These are phyloP conservation scores for Alfaro cultratus DNA, from an alignment of 2,797 vertebrate genomes.

Conservation along the genomic window DNA sequence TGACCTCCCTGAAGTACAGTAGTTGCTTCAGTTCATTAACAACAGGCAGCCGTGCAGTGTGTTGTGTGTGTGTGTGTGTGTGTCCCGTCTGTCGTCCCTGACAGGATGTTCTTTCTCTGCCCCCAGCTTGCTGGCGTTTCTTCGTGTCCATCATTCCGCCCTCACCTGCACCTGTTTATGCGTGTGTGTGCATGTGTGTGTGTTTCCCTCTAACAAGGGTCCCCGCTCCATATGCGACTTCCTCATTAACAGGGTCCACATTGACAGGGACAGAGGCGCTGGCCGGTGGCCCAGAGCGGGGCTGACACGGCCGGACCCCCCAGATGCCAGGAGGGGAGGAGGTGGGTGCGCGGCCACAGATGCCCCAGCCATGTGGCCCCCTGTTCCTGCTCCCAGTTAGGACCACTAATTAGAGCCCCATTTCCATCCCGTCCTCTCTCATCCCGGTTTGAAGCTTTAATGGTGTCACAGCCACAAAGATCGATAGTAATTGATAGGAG, in stretches of 20 bases:
- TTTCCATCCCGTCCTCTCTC: slow-evolving; percentile 39
- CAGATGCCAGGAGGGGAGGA: slow-evolving; percentile 61
- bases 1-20: slow-evolving; percentile 56
- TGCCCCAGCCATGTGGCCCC: slow-evolving; percentile 79
- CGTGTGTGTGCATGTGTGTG: slow-evolving; percentile 28
- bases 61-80: slow-evolving; percentile 28
- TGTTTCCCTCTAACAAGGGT: slow-evolving; percentile 77
- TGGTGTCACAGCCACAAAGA: slow-evolving; percentile 44
- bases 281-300: slow-evolving; percentile 73
- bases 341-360: slow-evolving; percentile 61
- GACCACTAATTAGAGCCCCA: slow-evolving; percentile 77
- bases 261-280: slow-evolving; percentile 78
- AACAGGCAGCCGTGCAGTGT: slow-evolving; percentile 35
- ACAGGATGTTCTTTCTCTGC: slow-evolving; percentile 75
- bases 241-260: slow-evolving; percentile 81
- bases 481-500: slow-evolving; percentile 52
- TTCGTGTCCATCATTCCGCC: slow-evolving; percentile 61
- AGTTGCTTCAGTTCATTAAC: slow-evolving; percentile 55
- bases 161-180: slow-evolving; percentile 69
- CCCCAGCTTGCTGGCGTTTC: slow-evolving; percentile 53
- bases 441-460: slow-evolving; percentile 63
- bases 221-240: slow-evolving; percentile 83
- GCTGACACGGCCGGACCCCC: slow-evolving; percentile 70
- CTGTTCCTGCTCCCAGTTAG: slow-evolving; percentile 73
- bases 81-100: slow-evolving; percentile 67